These are phyloP conservation scores for Salticus scenicus DNA, from an alignment of 2,888 invertebrate genomes.

Conservation along the genomic window DNA sequence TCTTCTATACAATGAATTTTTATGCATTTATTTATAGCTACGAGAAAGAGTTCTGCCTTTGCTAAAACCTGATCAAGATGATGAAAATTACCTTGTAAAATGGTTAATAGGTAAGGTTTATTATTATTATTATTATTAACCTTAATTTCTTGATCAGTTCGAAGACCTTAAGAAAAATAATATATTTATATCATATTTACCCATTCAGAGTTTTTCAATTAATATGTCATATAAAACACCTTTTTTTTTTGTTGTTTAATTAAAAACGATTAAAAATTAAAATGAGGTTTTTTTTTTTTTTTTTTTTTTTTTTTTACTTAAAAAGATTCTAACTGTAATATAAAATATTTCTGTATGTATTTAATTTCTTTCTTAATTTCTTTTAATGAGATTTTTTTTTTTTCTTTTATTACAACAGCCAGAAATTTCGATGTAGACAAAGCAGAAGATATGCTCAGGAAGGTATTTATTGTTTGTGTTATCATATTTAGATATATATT, in stretches of 20 bases:
- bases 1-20: too few relatives aligned
- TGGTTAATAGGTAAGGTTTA: slow-evolving; percentile 46
- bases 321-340: neutral
- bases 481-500: too few relatives aligned
- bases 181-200: too few relatives aligned
- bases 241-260: too few relatives aligned
- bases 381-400: too few relatives aligned
- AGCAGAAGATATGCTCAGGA: slow-evolving; percentile 51
- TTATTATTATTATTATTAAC: neutral
- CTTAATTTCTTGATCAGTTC: too few relatives aligned
- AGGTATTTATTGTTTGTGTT: slow-evolving; percentile 22
- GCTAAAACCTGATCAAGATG: slow-evolving; percentile 20
- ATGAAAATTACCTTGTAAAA: slow-evolving; percentile 25
- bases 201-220: too few relatives aligned
- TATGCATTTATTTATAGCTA: slow-evolving; percentile 20
- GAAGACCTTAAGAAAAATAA: too few relatives aligned
- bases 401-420: slow-evolving; percentile 34
- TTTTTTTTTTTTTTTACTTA: neutral
- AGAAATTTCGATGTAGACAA: slow-evolving; percentile 46
- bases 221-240: too few relatives aligned
- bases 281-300: neutral
- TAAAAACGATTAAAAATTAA: neutral
- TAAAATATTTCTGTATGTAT: neutral
- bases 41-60: slow-evolving; percentile 20
- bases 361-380: neutral